phyloP scores from a whole-genome alignment of 2,888 invertebrate genomes.

The Heliothis peltigera region DNA sequence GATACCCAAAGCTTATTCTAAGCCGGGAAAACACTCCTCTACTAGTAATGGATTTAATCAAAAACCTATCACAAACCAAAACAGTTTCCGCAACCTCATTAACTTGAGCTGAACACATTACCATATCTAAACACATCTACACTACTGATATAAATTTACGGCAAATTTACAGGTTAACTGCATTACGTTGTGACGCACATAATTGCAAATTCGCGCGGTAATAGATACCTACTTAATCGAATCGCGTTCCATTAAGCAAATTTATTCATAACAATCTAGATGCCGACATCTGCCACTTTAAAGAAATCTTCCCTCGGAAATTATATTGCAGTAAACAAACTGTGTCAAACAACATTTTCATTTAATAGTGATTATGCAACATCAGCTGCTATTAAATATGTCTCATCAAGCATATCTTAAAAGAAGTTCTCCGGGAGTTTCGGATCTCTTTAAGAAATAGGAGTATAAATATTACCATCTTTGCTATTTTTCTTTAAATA shows the following conservation, averaged over 20 bases:
- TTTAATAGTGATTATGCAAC: slow-evolving; percentile 47
- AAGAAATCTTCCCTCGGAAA: slow-evolving; percentile 36
- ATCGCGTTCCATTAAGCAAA: slow-evolving; percentile 70
- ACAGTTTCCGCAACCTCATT: slow-evolving; percentile 55
- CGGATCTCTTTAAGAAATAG: slow-evolving; percentile 24
- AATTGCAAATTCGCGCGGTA: slow-evolving; percentile 60
- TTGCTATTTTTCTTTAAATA: slow-evolving; percentile 23
- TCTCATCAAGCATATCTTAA: slow-evolving; percentile 53
- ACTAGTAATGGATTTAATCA: slow-evolving; percentile 51
- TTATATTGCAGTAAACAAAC: slow-evolving; percentile 49
- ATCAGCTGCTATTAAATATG: slow-evolving; percentile 43
- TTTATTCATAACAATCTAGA: slow-evolving; percentile 64
- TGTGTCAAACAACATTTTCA: slow-evolving; percentile 29
- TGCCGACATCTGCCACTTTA: slow-evolving; percentile 35
- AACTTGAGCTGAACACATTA: slow-evolving; percentile 56
- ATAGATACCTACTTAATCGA: slow-evolving; percentile 66
- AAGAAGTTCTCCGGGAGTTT: slow-evolving; percentile 22
- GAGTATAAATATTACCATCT: slow-evolving; percentile 32
- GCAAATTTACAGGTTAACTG: slow-evolving; percentile 47
- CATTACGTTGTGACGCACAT: slow-evolving; percentile 52
- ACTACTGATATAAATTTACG: slow-evolving; percentile 37
- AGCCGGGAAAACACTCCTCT: slow-evolving; percentile 36
- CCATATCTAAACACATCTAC: slow-evolving; percentile 47
- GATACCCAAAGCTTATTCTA: slow-evolving; percentile 40
- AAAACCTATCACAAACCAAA: slow-evolving; percentile 51